Percentiles rank a stretch among this genome's conserved stretches.
phyloP scores from a whole-genome alignment of 2,113 vertebrate species.

The Elgaria multicarinata region DNA sequence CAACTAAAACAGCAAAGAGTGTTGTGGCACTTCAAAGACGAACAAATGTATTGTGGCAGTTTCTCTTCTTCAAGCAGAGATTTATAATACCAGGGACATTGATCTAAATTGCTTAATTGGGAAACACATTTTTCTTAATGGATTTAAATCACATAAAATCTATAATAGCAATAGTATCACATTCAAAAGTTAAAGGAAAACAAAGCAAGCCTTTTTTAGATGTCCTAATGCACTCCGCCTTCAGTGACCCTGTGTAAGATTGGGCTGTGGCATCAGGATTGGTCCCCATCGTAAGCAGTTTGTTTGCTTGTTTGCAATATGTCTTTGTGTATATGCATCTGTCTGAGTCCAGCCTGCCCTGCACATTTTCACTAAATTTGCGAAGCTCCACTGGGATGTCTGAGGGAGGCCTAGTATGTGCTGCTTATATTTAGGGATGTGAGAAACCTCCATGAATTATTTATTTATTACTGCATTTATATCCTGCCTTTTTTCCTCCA shows the following conservation, averaged over 20 bases:
- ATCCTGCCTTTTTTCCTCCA: no score
- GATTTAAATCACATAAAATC: neutral
- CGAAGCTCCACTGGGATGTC: neutral
- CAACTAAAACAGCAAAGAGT: neutral
- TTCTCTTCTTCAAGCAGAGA: neutral
- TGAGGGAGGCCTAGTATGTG: neutral
- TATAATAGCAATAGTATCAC: neutral
- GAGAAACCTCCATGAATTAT: neutral
- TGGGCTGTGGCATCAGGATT: neutral
- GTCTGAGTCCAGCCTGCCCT: neutral
- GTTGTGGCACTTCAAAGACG: neutral
- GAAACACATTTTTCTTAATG: neutral
- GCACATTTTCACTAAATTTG: neutral
- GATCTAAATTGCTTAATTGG: neutral
- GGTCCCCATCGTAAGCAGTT: neutral
- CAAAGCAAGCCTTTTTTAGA: neutral
- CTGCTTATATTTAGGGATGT: neutral
- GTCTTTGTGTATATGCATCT: neutral
- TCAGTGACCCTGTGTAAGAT: neutral
- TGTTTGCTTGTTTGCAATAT: no score
- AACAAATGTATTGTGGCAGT: neutral
- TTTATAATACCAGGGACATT: neutral
- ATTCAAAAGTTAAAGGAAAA: neutral
- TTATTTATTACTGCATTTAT: no score
- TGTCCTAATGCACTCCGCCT: neutral